These are phyloP conservation scores for Drosophila kambysellisi DNA, from an alignment of 2,888 invertebrate genomes.

Conservation along the genomic window DNA sequence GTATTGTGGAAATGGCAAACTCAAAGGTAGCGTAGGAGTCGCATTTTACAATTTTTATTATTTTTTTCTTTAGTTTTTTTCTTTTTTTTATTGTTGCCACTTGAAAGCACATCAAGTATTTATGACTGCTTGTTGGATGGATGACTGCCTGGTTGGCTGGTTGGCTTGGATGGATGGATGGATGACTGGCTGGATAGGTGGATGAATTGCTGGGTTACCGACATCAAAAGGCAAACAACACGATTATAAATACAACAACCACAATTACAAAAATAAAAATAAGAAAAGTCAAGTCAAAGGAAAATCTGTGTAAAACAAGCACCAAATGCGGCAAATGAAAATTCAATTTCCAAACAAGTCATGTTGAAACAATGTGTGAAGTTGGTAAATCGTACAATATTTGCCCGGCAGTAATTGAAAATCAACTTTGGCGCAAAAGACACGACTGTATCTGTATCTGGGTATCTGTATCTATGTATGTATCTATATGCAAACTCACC, in stretches of 20 bases:
- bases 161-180: slow-evolving; percentile 26
- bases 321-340: slow-evolving; percentile 43
- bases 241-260: slow-evolving; percentile 14
- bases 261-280: slow-evolving; percentile 32
- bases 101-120: slow-evolving; percentile 78
- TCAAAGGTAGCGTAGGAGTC: slow-evolving; percentile 69
- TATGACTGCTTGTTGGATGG: slow-evolving; percentile 64
- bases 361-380: slow-evolving; percentile 65
- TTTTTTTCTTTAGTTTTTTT: slow-evolving; percentile 26
- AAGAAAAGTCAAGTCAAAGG: slow-evolving; percentile 60
- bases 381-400: slow-evolving; percentile 52
- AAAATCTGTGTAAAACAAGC: slow-evolving; percentile 36
- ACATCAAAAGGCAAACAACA: slow-evolving; percentile 71
- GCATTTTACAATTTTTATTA: slow-evolving; percentile 66
- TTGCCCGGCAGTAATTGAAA: slow-evolving; percentile 65
- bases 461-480: neutral
- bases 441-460: slow-evolving; percentile 6
- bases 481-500: slow-evolving; percentile 49
- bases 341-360: slow-evolving; percentile 69
- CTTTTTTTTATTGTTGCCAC: slow-evolving; percentile 60
- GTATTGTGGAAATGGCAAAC: slow-evolving; percentile 39
- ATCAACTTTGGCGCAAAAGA: slow-evolving; percentile 48
- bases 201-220: slow-evolving; percentile 40
- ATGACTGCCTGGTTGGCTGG: slow-evolving; percentile 45
- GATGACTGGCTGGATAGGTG: slow-evolving; percentile 13